Base-by-base conservation (phyloP, 2,888 invertebrate species). In the Abrostola tripartita region DNA sequence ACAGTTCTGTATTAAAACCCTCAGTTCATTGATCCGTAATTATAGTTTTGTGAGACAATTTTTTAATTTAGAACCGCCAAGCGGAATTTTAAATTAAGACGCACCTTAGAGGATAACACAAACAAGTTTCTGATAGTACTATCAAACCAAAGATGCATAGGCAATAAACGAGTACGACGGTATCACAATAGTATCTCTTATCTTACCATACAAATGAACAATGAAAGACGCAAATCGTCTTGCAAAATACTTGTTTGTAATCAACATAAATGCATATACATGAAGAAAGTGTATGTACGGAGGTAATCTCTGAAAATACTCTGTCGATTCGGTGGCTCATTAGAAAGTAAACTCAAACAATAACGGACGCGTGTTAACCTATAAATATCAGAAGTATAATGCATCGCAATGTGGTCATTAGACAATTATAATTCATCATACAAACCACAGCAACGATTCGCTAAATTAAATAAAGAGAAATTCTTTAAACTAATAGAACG, bases 1-100 rank as follows among this genome's bases (percentile, higher is more conserved):
- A 76, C 65, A 66, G 64, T 68, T 67, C 52, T 49, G 61, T 71
- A 78, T 78, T 68, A 72, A 69, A 76, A 52, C 51, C 64, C 54
- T 51, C 72, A 61, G 77, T 76, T 79, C 78, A 78, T 70, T 65
- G 79, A 76, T 79, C 78, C 69, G 57, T 74, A 74, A 78, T 79
- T 74, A 78, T 62, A 72, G 69, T 74, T 71, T 65, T 73, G 76
- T 58, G 71, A 74, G 75, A 78, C 74, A 67, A 71, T 76, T 79
- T 74, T 74, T 76, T 71, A 76, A 74, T 74, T 79, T 65, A 69
- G 55, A 68, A 68, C 71, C 63, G 63, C 68, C 66, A 65, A 67
- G 74, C 65, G 51, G 52, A 72, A 70, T 71, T 68, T 65, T 59
- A 71, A 65, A 71, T 74, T 56, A 77, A 57, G 56, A 67, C 66